Evolutionary conservation across 2,797 vertebrate species (phyloP).

Genomic region (Propithecus deckenii): DNA sequence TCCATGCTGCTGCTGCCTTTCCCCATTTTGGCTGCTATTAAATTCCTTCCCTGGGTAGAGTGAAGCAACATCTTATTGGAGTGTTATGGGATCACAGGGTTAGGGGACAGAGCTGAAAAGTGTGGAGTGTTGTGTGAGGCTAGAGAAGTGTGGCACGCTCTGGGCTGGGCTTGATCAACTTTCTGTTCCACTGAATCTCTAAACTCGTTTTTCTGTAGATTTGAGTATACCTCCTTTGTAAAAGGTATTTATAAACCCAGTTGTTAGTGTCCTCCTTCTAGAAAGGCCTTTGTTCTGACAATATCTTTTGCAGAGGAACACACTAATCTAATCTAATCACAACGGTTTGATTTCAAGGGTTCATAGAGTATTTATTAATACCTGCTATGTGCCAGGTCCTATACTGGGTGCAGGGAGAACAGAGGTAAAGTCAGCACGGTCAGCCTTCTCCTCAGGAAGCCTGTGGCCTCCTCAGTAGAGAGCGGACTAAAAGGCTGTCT

Average conservation of each 20-base stretch:
- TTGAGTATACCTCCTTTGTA: neutral
- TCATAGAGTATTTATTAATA: constrained; percentile 6
- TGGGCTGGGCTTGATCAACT: neutral
- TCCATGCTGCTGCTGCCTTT: neutral
- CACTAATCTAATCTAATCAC: neutral
- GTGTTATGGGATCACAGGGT: neutral
- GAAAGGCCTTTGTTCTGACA: constrained; percentile 31
- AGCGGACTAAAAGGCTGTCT: neutral
- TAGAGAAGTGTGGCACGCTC: neutral
- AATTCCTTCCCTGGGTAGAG: neutral
- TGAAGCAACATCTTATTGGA: neutral
- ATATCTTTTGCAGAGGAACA: neutral
- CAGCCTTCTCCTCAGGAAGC: neutral
- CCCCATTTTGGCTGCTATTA: neutral
- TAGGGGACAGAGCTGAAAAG: neutral
- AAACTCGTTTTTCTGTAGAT: constrained; percentile 44
- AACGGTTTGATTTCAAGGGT: constrained; percentile 32
- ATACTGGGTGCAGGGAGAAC: neutral
- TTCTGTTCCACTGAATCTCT: neutral
- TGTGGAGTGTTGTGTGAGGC: neutral
- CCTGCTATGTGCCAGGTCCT: neutral
- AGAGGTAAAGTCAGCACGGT: neutral
- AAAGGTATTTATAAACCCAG: neutral
- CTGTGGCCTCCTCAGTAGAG: neutral
- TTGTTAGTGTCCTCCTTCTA: constrained; percentile 34